phyloP scores from a whole-genome alignment of 2,888 invertebrate genomes.

The Phalera bucephala region DNA sequence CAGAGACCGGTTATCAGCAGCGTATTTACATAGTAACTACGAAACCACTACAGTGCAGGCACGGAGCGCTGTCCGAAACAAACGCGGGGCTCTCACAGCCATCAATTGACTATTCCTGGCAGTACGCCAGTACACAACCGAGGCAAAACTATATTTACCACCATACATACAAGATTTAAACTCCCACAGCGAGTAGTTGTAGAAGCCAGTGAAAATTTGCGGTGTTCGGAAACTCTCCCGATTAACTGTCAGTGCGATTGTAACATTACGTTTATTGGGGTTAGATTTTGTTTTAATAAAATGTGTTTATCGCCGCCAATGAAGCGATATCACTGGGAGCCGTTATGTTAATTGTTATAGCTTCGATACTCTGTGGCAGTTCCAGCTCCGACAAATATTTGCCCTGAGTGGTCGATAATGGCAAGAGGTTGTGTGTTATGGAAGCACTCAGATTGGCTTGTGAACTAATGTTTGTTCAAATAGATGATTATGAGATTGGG shows the following conservation, averaged over 20 bases:
- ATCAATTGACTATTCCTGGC: conserved; percentile 33
- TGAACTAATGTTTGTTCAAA: not conserved
- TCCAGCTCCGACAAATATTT: not conserved
- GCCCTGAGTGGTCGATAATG: not conserved
- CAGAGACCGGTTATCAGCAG: not conserved
- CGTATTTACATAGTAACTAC: conserved; percentile 10
- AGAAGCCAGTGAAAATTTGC: conserved; percentile 24
- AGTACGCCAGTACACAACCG: conserved; percentile 17
- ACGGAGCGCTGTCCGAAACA: conserved; percentile 15
- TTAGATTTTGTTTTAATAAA: conserved; percentile 29
- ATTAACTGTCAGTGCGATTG: conserved; percentile 31
- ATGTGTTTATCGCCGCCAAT: conserved; percentile 5
- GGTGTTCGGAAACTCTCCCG: conserved; percentile 32
- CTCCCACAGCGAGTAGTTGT: conserved; percentile 5
- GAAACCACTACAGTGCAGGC: conserved; percentile 6
- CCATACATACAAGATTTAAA: conserved; percentile 7
- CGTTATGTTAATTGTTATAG: not conserved
- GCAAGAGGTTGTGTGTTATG: not conserved
- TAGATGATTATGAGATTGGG: no score
- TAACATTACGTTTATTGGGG: conserved; percentile 24
- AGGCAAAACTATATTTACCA: conserved; percentile 4
- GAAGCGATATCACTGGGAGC: conserved; percentile 2
- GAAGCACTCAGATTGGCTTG: not conserved
- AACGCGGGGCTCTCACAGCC: conserved; percentile 14
- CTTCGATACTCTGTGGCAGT: not conserved